These are phyloP conservation scores for Planococcus citri DNA, from an alignment of 1,140 invertebrate genomes.

Conservation along the genomic window DNA sequence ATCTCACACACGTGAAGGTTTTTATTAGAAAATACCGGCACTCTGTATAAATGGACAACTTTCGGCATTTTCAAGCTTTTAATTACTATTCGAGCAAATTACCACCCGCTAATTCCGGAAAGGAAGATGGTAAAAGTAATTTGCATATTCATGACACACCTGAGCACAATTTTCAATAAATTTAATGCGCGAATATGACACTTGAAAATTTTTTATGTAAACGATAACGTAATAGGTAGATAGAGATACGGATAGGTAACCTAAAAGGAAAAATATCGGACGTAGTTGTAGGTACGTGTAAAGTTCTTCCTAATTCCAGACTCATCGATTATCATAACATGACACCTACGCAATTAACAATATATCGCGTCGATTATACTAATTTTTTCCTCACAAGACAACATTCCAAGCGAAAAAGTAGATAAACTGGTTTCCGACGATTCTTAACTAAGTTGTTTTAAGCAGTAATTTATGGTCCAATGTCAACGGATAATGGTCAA, in stretches of 20 bases:
- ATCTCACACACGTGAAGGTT: not conserved
- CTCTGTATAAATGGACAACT: too few species aligned
- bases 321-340: not conserved
- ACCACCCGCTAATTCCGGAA: not conserved
- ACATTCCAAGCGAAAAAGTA: slow-evolving; percentile 3
- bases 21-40: not conserved
- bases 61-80: not conserved
- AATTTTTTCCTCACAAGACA: not conserved
- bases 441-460: not conserved
- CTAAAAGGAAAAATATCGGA: not conserved
- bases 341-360: not conserved
- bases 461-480: not conserved
- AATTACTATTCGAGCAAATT: not conserved
- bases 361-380: not conserved
- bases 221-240: not conserved
- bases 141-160: not conserved
- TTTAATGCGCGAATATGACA: not conserved
- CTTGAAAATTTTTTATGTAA: not conserved
- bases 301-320: not conserved
- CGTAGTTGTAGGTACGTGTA: too few species aligned
- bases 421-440: not conserved
- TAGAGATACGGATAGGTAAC: too few species aligned
- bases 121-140: not conserved
- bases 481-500: slow-evolving; percentile 2
- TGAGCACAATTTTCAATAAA: not conserved